Base-by-base conservation (phyloP, 2,888 invertebrate species). In the Steinernema carpocapsae region DNA sequence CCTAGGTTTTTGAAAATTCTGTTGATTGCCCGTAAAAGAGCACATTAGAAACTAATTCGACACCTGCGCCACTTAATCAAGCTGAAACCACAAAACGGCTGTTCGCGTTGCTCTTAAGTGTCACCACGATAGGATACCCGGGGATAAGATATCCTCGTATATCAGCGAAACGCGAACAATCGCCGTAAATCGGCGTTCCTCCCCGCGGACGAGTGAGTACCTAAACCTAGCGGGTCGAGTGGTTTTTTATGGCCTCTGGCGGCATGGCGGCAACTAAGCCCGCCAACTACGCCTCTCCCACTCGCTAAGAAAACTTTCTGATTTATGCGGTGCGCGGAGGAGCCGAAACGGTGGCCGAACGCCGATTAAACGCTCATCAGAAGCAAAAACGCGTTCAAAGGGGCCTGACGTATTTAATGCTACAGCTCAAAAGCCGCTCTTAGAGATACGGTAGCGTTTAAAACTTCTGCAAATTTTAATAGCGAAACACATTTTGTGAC, bases 191-290 rank as follows among this genome's bases (percentile, higher is more conserved):
- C 64, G 64, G 29, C 56, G 12, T n/a, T n/a, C n/a, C 48, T 32
- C 12, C 14, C 4, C 1, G 64, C 64, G 29, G 48, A 17, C 7
- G n/a, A 4, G 48, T 14, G 17, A 64, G 64, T 64, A 64, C 64
- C 64, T 64, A 64, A 64, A 64, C 64, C 32, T 3, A 2, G 32
- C 64, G 32, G 64, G 64, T 64, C 64, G 64, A 26, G 64, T 64
- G 64, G 64, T 64, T 64, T 56, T 64, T 64, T 64, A 64, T 64
- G 24, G 64, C 64, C 37, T n/a, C n/a, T n/a, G n/a, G n/a, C n/a
- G n/a, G n/a, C 64, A 32, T 32, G 64, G 64, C 64, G 64, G 17
- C 37, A 17, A 64, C 64, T 29, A 64, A 32, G 64, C 14, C 64
- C 64, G 32, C 64, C 64, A 64, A 64, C 64, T 29, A 32, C 29